These are phyloP conservation scores for Siniperca scherzeri DNA, from an alignment of 2,797 vertebrate species.

Conservation along the genomic window DNA sequence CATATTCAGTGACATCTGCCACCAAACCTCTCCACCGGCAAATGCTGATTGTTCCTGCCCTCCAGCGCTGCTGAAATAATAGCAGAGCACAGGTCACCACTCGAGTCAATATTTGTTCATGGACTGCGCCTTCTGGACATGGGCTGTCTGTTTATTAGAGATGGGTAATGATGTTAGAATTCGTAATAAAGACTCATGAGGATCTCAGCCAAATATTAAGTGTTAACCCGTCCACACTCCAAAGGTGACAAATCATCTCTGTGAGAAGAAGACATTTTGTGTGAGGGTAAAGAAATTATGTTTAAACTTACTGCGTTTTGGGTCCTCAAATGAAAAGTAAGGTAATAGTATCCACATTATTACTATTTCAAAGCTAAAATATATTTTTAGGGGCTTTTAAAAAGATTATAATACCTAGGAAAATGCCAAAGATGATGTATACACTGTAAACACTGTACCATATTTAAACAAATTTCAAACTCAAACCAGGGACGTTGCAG, in stretches of 20 bases:
- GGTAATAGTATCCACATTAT: no score
- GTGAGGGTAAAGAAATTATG: not conserved
- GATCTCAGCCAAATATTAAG: not conserved
- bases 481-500: not conserved
- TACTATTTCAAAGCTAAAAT: no score
- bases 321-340: not conserved
- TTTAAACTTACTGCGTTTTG: not conserved
- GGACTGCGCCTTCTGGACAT: conserved; percentile 14
- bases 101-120: conserved; percentile 71
- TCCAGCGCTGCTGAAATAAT: conserved; percentile 55
- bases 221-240: not conserved
- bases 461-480: not conserved
- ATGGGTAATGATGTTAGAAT: not conserved
- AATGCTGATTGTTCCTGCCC: conserved; percentile 42
- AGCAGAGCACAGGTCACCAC: conserved; percentile 36
- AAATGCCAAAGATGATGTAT: no score
- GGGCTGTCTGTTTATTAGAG: conserved; percentile 7
- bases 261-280: not conserved
- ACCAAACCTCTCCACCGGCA: conserved; percentile 15
- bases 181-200: not conserved
- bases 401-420: no score
- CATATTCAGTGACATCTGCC: conserved; percentile 74
- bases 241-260: not conserved
- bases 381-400: no score
- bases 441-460: no score